Conservation (phyloP, 2,888 invertebrate species). For the Formica aserva region DNA sequence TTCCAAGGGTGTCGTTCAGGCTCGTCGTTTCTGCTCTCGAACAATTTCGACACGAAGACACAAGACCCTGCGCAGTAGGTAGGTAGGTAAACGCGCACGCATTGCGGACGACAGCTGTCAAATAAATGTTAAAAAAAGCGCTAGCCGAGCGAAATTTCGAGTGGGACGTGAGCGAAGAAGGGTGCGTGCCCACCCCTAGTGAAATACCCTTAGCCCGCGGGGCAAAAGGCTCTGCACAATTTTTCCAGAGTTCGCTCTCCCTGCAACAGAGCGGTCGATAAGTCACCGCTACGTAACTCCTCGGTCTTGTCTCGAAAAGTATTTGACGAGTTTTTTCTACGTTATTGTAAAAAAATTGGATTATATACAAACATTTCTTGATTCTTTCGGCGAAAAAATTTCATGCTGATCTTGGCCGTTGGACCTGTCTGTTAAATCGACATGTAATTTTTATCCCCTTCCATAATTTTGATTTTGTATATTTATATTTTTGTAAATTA, state of each 20-base stretch:
- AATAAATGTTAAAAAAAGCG: conserved; percentile 85
- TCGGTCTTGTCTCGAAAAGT: conserved; percentile 21
- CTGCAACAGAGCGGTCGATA: conserved; percentile 76
- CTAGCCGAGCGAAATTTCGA: conserved; percentile 85
- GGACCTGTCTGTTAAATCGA: neutral
- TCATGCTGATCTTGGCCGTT: neutral
- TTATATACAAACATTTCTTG: neutral
- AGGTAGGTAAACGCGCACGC: conserved; percentile 75
- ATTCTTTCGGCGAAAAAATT: neutral
- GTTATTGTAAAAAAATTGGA: neutral
- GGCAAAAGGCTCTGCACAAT: conserved; percentile 74
- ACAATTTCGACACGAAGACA: conserved; percentile 30
- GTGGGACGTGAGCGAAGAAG: conserved; percentile 80
- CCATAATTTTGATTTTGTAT: neutral
- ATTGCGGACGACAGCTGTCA: conserved; percentile 85
- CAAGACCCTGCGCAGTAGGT: conserved; percentile 12
- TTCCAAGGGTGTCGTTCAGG: conserved; percentile 11
- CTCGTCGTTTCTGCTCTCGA: conserved; percentile 30
- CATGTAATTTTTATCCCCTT: neutral
- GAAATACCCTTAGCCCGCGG: conserved; percentile 75
- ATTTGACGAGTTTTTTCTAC: neutral
- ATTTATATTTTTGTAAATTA: neutral
- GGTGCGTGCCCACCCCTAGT: conserved; percentile 78
- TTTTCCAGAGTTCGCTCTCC: conserved; percentile 78
- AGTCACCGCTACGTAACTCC: conserved; percentile 74